Base-by-base conservation (phyloP, 2,888 invertebrate species). In the Leptodirus hochenwartii region DNA sequence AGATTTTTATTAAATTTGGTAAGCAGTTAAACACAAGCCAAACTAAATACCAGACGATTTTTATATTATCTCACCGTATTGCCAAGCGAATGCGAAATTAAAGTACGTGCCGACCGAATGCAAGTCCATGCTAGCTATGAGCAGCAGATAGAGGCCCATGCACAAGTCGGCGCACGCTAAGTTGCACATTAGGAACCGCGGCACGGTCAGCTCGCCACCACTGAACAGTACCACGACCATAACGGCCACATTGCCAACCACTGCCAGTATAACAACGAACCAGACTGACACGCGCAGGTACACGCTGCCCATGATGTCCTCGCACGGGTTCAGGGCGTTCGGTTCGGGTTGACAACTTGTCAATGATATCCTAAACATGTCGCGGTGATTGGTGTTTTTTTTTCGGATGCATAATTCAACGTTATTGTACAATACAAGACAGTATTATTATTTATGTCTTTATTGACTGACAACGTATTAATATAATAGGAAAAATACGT, bases 11-110 rank as follows among this genome's bases (percentile, higher is more conserved):
- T 9, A 20, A 20, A 20, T 20, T n/a, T n/a, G n/a, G n/a, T n/a
- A n/a, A n/a, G n/a, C n/a, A n/a, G n/a, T n/a, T n/a, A n/a, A n/a
- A n/a, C n/a, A n/a, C n/a, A n/a, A n/a, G n/a, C n/a, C n/a, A n/a
- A n/a, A n/a, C n/a, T n/a, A n/a, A n/a, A n/a, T n/a, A n/a, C n/a
- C n/a, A n/a, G n/a, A n/a, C n/a, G n/a, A n/a, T n/a, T n/a, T n/a
- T 11, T 24, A 10, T 6, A 10, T 10, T 10, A 11, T 40, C 44
- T 50, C 45, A 66, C 76, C 73, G 40, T 71, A 68, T 54, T 90
- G 88, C 88, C 90, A 90, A 46, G 78, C 74, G 43, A 78, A 87
- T 3, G 88, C 88, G 51, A 76, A 77, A 52, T 87, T 87, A 54
- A 87, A 87, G 57, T 87, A 90, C 38, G 73, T 73, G 2, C 84